Evolutionary conservation across 2,888 invertebrate genomes (phyloP).

Genomic region (Apamea sordens): DNA sequence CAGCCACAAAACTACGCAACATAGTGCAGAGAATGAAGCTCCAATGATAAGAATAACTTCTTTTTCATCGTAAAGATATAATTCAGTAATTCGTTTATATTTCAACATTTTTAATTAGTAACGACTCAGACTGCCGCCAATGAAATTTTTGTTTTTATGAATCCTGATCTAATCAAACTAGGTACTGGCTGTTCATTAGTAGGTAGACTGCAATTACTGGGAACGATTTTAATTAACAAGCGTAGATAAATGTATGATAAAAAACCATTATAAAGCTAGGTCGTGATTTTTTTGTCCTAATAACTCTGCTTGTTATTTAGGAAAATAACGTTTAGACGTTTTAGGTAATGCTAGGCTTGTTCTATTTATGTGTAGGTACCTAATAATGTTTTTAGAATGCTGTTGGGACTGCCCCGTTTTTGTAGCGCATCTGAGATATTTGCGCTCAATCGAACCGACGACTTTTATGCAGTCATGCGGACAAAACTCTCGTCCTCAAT

Average conservation of each 20-base stretch:
- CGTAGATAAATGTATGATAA: conserved; percentile 1
- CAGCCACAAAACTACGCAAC: conserved; percentile 28
- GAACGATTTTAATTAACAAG: conserved; percentile 19
- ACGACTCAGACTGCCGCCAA: not conserved
- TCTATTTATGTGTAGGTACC: not conserved
- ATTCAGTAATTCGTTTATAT: not conserved
- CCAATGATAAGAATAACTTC: conserved; percentile 29
- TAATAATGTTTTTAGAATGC: no score
- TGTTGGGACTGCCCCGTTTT: no score
- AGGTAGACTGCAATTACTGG: not conserved
- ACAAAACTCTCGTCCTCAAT: no score
- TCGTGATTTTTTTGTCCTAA: not conserved
- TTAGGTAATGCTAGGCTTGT: not conserved
- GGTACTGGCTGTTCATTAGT: not conserved
- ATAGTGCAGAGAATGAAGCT: conserved; percentile 28
- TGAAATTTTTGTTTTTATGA: not conserved
- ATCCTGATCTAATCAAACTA: not conserved
- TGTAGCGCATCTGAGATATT: no score
- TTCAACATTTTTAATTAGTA: conserved; percentile 20
- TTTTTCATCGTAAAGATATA: conserved; percentile 27
- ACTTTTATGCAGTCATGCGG: no score
- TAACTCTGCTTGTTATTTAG: not conserved
- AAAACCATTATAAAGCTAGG: not conserved
- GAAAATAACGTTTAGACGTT: not conserved
- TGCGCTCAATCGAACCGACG: no score